Percentiles rank a stretch among this genome's conserved stretches.
These are phyloP conservation scores for Galeopsomyia nigrocyanea DNA, from an alignment of 2,888 invertebrate species.

Conservation along the genomic window DNA sequence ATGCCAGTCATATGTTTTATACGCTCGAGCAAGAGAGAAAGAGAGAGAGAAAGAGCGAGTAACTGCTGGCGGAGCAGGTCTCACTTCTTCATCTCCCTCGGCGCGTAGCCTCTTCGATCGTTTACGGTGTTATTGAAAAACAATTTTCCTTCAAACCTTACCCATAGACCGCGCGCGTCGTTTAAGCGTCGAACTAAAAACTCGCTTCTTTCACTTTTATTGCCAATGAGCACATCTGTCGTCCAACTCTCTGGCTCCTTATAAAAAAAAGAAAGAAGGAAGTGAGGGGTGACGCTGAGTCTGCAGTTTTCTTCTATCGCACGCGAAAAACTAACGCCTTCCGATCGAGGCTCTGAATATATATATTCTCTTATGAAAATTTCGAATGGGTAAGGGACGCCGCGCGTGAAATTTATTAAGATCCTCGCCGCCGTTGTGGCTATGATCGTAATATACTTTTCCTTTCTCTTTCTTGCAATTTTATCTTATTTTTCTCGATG, in stretches of 20 bases:
- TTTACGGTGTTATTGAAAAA: constrained; percentile 32
- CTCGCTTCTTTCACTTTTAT: constrained; percentile 22
- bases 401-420: constrained; percentile 55
- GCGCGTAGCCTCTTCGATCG: constrained; percentile 17
- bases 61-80: background rate
- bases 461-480: constrained; percentile 9
- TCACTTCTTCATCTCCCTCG: constrained; percentile 10
- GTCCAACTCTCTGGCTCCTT: constrained; percentile 35
- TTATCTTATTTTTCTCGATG: constrained; percentile 34
- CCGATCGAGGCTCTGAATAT: constrained; percentile 26
- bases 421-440: constrained; percentile 35
- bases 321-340: constrained; percentile 55
- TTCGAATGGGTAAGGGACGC: constrained; percentile 47
- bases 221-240: constrained; percentile 59
- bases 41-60: constrained; percentile 4
- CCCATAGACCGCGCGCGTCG: constrained; percentile 5
- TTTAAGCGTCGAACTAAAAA: constrained; percentile 18
- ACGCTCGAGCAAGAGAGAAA: constrained; percentile 5
- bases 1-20: background rate
- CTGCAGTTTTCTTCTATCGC: constrained; percentile 47
- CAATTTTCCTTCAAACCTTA: constrained; percentile 27
- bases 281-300: constrained; percentile 42
- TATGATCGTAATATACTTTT: constrained; percentile 53
- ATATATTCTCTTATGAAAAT: constrained; percentile 64
- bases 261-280: constrained; percentile 21